Base-by-base conservation (phyloP, 2,113 vertebrate species). In the Pelodiscus sinensis region DNA sequence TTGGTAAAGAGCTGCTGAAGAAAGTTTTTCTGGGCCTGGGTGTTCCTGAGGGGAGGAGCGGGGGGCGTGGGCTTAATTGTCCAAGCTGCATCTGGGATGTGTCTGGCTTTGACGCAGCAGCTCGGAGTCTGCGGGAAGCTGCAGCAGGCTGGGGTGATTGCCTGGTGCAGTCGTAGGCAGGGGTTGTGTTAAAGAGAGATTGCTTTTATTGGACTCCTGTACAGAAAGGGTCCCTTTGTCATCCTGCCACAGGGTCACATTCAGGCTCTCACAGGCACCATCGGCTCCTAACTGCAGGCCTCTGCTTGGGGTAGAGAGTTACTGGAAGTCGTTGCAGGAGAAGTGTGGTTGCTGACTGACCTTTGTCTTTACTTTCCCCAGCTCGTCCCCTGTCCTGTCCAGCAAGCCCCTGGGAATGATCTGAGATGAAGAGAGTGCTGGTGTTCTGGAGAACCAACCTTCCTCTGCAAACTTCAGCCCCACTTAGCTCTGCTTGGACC, bases 301-400 rank as follows among this genome's bases (percentile, higher is more conserved):
- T 21, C 38, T 75, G 22, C 8, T 0, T 0, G 11, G 52, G 38
- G 54, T 8, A 90, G 81, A 81, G 31, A 68, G 31, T 31, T 79
- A 29, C 0, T 9, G 65, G 57, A 51, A 2, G 25, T 50, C 1
- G 11, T 8, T 6, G 22, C 4, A 0, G 0, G 0, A 0, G 65
- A 21, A 56, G 52, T 19, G 44, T 0, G 27, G 21, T 85, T 0
- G 0, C 90, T 90, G 56, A 90, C 29, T 35, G 15, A 24, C 18
- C 5, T 84, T 52, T 21, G 12, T 77, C 73, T 77, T 77, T 77
- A 25, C 73, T 10, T 77, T 50, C 22, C 73, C 38, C 38, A 77
- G 38, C 13, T 77, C 35, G 7, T 15, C 13, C 73, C 73, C 73
- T 50, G 22, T 50, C 44, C 73, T 14, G 3, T 50, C 22, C 24